Evolutionary conservation across 2,888 invertebrate genomes (phyloP).

Genomic region (Blomia tropicalis): DNA sequence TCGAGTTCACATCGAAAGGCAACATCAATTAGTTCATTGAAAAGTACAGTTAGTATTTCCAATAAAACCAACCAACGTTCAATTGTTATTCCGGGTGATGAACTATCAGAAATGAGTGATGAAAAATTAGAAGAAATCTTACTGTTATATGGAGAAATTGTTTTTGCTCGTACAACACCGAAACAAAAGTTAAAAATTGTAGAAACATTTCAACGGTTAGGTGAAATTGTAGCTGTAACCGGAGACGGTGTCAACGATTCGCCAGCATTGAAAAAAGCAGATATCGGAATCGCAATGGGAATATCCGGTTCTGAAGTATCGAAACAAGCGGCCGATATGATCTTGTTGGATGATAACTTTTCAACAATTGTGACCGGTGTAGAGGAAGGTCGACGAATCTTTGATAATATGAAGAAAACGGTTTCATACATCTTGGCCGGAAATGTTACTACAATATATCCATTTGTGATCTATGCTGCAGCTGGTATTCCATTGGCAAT

Average conservation of each 20-base stretch:
- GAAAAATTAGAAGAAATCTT: slow-evolving; percentile 42
- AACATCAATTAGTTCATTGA: background rate
- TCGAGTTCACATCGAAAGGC: slow-evolving; percentile 31
- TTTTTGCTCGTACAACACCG: slow-evolving; percentile 40
- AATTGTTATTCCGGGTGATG: slow-evolving; percentile 51
- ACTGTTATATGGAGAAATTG: slow-evolving; percentile 38
- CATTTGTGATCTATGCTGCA: slow-evolving; percentile 37
- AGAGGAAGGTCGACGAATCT: slow-evolving; percentile 35
- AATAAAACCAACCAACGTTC: slow-evolving; percentile 34
- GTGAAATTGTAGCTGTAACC: slow-evolving; percentile 33
- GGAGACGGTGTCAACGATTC: slow-evolving; percentile 34
- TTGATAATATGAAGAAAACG: slow-evolving; percentile 30
- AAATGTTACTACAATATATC: slow-evolving; percentile 37
- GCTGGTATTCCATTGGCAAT: slow-evolving; percentile 36
- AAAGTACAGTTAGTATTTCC: background rate
- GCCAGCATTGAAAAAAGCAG: slow-evolving; percentile 33
- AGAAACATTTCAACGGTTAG: slow-evolving; percentile 31
- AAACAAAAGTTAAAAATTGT: slow-evolving; percentile 37
- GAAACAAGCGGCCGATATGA: slow-evolving; percentile 41
- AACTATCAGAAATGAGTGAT: slow-evolving; percentile 34
- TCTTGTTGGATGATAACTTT: slow-evolving; percentile 39
- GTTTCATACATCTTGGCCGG: slow-evolving; percentile 37
- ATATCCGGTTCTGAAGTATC: slow-evolving; percentile 32
- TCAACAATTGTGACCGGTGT: slow-evolving; percentile 40
- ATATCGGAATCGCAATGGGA: slow-evolving; percentile 32